Evolutionary conservation across 2,797 vertebrate genomes (phyloP).

Genomic region (Lepus townsendii): DNA sequence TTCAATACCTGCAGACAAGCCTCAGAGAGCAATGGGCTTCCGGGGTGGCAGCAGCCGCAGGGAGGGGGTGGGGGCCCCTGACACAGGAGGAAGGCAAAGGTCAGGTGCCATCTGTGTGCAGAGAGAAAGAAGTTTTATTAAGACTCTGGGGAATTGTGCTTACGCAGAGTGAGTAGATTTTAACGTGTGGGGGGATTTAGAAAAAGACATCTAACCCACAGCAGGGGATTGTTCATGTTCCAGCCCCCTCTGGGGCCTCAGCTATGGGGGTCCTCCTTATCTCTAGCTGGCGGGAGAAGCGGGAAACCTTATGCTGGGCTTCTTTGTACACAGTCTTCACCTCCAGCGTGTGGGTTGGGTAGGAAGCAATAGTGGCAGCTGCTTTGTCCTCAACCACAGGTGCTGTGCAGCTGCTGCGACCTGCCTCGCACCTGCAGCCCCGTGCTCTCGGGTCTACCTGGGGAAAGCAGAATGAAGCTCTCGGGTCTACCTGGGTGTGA

Average conservation of each 20-base stretch:
- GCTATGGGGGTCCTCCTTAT: constrained; percentile 35
- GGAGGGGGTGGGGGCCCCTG: neutral
- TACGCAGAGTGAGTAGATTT: constrained; percentile 14
- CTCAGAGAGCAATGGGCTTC: neutral
- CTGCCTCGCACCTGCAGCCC: neutral
- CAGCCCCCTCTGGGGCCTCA: neutral
- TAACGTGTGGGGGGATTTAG: constrained; percentile 41
- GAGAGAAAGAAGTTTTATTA: neutral
- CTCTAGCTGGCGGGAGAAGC: constrained; percentile 18
- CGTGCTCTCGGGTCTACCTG: neutral
- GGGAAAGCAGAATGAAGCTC: neutral
- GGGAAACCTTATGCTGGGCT: neutral
- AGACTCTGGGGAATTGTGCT: neutral
- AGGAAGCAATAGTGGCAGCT: neutral
- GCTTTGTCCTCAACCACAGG: neutral
- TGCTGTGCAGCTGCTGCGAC: neutral
- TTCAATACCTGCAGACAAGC: neutral
- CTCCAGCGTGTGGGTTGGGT: neutral
- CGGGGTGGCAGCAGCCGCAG: neutral
- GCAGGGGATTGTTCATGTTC: neutral
- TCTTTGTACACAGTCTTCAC: constrained; percentile 17
- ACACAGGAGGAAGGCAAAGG: neutral
- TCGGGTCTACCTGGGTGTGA: neutral
- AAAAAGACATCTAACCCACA: constrained; percentile 48
- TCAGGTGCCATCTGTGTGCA: neutral